Base-by-base conservation (phyloP, 2,113 vertebrate genomes). In the Etheostoma spectabile region DNA sequence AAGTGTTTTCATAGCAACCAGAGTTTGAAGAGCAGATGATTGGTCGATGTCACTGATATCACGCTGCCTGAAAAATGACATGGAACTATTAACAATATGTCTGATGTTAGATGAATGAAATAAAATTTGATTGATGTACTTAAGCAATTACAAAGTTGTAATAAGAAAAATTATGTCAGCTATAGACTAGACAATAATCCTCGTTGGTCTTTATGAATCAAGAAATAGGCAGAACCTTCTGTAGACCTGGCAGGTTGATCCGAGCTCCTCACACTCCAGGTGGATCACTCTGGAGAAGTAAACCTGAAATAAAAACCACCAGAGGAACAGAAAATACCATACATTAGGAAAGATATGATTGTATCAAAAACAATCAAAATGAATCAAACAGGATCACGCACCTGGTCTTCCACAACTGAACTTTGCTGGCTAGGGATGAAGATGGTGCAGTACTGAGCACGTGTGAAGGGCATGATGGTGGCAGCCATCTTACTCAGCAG, bases 391-490 rank as follows among this genome's bases (percentile, higher is more conserved):
- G 35, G 38, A 79, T 48, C 42, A 3, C 7, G 46, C 46, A 87
- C 84, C 82, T 84, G 11, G 7, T 60, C 30, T 4, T 59, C 10
- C 6, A 3, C 46, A 74, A 59, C 82, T 63, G 56, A 67, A 42
- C 42, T 42, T 24, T 69, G 55, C 30, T 82, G 12, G 0, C 71
- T 52, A 16, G 85, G 80, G 51, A 92, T 87, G 80, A 92, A 92
- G 72, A 93, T 83, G 62, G 79, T 89, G 79, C 91, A 93, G 76
- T 84, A 89, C 82, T 93, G 85, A 69, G 85, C 89, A 2, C 61
- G 56, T 61, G 91, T 89, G 79, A 89, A 82, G 68, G 91, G 90
- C 78, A 93, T 89, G 83, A 93, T 90, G 49, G 90, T 86, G 15
- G 89, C 78, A 6, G 91, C 89, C 90, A 93, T 86, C 69, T 89